Percentiles rank a stretch among this genome's conserved stretches.
These are phyloP conservation scores for Drosophila fungiperda DNA, from an alignment of 2,888 invertebrate genomes.

Conservation along the genomic window DNA sequence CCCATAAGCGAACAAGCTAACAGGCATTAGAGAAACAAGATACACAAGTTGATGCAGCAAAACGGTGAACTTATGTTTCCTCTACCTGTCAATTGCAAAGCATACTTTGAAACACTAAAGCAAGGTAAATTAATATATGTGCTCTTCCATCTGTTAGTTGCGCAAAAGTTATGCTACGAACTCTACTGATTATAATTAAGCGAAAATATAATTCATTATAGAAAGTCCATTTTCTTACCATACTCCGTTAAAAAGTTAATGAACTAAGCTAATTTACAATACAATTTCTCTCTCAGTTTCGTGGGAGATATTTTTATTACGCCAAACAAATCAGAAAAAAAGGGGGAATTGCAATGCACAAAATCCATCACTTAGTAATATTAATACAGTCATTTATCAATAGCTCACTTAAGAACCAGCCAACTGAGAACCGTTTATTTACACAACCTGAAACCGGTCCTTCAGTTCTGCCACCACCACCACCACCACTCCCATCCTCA, in stretches of 20 bases:
- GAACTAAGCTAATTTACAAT: not conserved
- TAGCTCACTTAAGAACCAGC: slow-evolving; percentile 20
- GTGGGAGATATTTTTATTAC: not conserved
- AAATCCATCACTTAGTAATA: not conserved
- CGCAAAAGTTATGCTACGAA: not conserved
- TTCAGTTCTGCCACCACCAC: not conserved
- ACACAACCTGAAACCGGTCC: slow-evolving; percentile 24
- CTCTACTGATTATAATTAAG: not conserved
- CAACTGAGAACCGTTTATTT: slow-evolving; percentile 31
- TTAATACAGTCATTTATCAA: slow-evolving; percentile 20
- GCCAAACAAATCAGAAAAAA: not conserved
- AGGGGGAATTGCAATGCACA: not conserved
- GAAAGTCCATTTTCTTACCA: not conserved
- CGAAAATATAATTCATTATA: not conserved
- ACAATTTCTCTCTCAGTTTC: not conserved
- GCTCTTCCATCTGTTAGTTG: not conserved
- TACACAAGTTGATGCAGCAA: slow-evolving; percentile 24
- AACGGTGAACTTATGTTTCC: not conserved
- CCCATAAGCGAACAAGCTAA: slow-evolving; percentile 60
- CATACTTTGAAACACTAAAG: not conserved
- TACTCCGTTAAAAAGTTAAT: not conserved
- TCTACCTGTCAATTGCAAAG: slow-evolving; percentile 1
- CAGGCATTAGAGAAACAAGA: slow-evolving; percentile 51
- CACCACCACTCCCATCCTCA: not conserved
- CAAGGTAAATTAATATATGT: not conserved